Percentiles rank a stretch among this genome's conserved stretches.
phyloP scores from a whole-genome alignment of 2,888 invertebrate genomes.

The Pachliopta kotzebuea region DNA sequence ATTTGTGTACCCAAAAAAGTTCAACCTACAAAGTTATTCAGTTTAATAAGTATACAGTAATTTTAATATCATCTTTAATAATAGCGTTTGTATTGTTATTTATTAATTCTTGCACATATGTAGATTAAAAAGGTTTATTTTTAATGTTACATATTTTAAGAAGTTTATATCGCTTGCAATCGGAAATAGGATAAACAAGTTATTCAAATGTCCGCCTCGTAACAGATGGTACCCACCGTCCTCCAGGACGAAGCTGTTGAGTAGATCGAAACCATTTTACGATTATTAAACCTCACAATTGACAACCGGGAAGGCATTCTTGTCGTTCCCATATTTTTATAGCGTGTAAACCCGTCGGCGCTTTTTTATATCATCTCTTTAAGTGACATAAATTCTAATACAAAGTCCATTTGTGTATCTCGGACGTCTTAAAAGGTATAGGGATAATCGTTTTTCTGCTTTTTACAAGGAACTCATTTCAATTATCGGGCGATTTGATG shows the following conservation, averaged over 20 bases:
- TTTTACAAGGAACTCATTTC: constrained; percentile 81
- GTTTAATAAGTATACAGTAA: no score
- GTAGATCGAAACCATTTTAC: constrained; percentile 76
- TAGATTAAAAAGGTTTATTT: neutral
- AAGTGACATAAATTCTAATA: constrained; percentile 81
- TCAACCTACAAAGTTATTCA: constrained; percentile 33
- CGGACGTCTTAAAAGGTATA: constrained; percentile 78
- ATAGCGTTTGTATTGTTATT: no score
- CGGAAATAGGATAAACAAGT: neutral
- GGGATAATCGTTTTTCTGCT: constrained; percentile 79
- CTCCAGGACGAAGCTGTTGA: constrained; percentile 37
- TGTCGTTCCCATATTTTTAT: constrained; percentile 78
- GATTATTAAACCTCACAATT: constrained; percentile 77
- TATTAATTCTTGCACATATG: no score
- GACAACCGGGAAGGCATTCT: constrained; percentile 76
- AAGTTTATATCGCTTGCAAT: neutral
- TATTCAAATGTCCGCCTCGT: constrained; percentile 13
- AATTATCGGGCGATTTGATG: constrained; percentile 79
- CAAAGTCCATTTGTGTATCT: constrained; percentile 81
- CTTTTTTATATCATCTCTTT: constrained; percentile 77
- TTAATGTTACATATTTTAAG: neutral
- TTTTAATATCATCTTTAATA: no score
- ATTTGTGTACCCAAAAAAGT: constrained; percentile 48
- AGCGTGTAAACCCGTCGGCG: constrained; percentile 78
- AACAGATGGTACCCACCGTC: constrained; percentile 19